Base-by-base conservation (phyloP, 2,113 vertebrate species). In the Pelusios castaneus region DNA sequence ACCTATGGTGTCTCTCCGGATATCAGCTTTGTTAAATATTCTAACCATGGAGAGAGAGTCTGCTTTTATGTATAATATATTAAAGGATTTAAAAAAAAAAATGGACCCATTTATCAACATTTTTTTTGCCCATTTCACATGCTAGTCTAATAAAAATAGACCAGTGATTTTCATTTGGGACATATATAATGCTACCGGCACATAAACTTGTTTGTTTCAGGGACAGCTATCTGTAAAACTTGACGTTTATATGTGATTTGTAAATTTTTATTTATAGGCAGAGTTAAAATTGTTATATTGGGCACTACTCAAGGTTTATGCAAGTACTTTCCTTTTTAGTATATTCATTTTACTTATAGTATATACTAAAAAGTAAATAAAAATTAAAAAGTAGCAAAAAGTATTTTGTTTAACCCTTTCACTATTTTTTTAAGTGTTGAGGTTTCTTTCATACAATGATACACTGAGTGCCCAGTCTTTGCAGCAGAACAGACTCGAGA, bases 1-100 rank as follows among this genome's bases (percentile, higher is more conserved):
- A 86, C 22, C 9, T 58, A 41, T 4, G 2, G 49, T 76, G 73
- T 76, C 9, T 63, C 49, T 80, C 6, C 34, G 34, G 51, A n/a
- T 63, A 90, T 80, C 58, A 88, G 29, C 31, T 89, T 82, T 76
- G 73, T 76, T 34, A 90, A 85, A 58, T 90, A 84, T 70, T 27
- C 91, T 77, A 81, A 87, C 49, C 4, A 80, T 19, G 17, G 16
- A 80, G 24, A 41, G 67, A 73, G 9, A 76, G 25, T 43, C 24
- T 45, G 24, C 73, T 76, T 43, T 76, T 76, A 76, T 45, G 73
- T 41, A 25, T 76, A 45, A 76, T 29, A 70, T 76, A 56, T 1
- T 56, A 38, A 4, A n/a, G 16, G 14, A 5, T 52, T 90, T 80
- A n/a, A n/a, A n/a, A n/a, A n/a, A n/a, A n/a, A 70, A 24, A 3